phyloP scores from a whole-genome alignment of 2,113 vertebrate species.

The Urocynchramus pylzowi region DNA sequence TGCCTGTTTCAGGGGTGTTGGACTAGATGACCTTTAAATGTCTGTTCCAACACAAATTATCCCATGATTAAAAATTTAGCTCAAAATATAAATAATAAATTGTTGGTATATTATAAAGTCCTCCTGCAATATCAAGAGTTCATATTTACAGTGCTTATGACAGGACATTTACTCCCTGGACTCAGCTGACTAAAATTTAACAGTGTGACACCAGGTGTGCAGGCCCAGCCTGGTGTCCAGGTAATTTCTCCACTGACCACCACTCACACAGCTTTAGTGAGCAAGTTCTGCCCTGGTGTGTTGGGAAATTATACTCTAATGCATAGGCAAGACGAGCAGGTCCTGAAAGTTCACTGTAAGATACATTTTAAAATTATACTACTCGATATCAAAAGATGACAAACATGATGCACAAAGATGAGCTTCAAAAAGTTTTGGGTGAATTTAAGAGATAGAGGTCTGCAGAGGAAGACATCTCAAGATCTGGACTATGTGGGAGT shows the following conservation, averaged over 20 bases:
- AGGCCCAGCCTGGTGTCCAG: background rate
- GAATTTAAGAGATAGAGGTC: background rate
- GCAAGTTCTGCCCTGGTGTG: background rate
- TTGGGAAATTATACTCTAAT: background rate
- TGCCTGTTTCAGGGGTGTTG: background rate
- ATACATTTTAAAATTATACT: background rate
- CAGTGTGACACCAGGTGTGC: background rate
- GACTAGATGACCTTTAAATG: background rate
- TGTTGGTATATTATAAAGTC: background rate
- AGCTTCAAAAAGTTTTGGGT: background rate
- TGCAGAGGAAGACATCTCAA: background rate
- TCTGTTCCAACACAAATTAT: background rate
- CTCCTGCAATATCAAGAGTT: background rate
- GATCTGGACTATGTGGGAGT: background rate
- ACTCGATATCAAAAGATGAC: background rate
- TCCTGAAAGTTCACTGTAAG: background rate
- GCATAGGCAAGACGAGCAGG: background rate
- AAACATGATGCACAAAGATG: background rate
- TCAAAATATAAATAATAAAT: background rate
- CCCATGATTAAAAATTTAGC: background rate
- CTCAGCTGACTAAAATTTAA: background rate
- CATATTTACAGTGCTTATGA: background rate
- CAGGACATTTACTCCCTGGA: background rate
- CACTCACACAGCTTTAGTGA: background rate
- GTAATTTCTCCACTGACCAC: background rate